Base-by-base conservation (phyloP, 2,797 vertebrate genomes). In the Myioborus miniatus region DNA sequence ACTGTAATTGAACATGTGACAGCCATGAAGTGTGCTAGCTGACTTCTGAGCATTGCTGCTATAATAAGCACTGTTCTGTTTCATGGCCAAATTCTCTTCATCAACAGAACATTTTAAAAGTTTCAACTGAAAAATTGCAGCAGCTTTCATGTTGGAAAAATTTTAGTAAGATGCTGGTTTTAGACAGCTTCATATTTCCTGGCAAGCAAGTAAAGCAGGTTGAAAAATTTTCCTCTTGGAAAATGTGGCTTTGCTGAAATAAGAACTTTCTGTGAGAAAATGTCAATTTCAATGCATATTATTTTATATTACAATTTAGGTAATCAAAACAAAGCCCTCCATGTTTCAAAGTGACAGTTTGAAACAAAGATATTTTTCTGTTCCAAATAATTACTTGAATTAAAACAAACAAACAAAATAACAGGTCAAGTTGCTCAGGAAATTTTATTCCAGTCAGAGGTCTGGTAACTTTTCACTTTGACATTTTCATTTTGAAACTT, bases 181-280 rank as follows among this genome's bases (percentile, higher is more conserved):
- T 77, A 62, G 74, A 83, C 65, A 72, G 74, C 44, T 89, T 90
- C 92, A 36, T 83, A 44, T 95, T 95, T 97, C 87, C 90, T 97
- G 89, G 89, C 92, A 97, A 89, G 62, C 29, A 90, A 89, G 71
- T 83, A 91, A 92, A 96, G 81, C 64, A 91, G 64, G 78, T 87
- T 89, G 84, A 92, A 92, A 91, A 78, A 34, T 75, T 77, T 92
- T 90, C 89, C 71, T 71, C 58, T 93, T 93, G 89, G 87, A 96
- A 95, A 92, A 91, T 89, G 83, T 90, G 64, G 56, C 93, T 92
- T 93, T 94, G 29, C 60, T 89, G 90, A 94, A 96, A 83, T 79
- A 82, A 83, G 68, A 90, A 90, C 53, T 68, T 92, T 77, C n/a
- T 87, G 60, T 64, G 34, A 53, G 64, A 77, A 91, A 90, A 94